Evolutionary conservation across 2,888 invertebrate genomes (phyloP), one percentile per base, ranked within the genome.

Genomic region (Torymus texanus): DNA sequence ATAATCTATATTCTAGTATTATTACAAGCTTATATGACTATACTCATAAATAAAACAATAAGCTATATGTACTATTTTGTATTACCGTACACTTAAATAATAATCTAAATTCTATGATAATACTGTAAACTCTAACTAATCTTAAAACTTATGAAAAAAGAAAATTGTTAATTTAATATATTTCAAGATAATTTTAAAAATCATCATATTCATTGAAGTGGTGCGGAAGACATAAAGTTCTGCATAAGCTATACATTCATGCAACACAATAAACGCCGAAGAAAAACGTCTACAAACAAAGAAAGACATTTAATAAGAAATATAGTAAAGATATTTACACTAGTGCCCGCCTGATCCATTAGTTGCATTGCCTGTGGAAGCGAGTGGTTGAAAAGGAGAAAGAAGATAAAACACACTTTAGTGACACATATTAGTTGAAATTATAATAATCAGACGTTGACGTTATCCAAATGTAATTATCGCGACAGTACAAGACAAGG

Each of bases 341-440:
- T 94, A 92, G 94, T 93, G 93, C 96, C 95, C 92, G 94, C 94
- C 93, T 95, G 94, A 93, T 95, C 96, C 96, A 96, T 95, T 91
- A 95, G 95, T 94, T 95, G 96, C 96, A 96, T 95, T 92, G 96
- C 96, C 96, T 96, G 94, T 92, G 91, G 79, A 85, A 85, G 76
- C 75, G 56, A 66, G 66, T 71, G 62, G 71, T 14, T 53, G 68
- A 50, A 80, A 70, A 75, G 41, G 62, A 78, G 53, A 73, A 18
- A 82, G 61, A 63, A 73, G 51, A 75, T 70, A 67, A 75, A 75
- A 70, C 70, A 62, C 29, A 78, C 63, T 81, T 41, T 81, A 78
- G 63, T 75, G 61, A 71, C 61, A 68, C 24, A 55, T 24, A 66
- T 61, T 76, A 2, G 24, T 59, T 50, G 16, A 11, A 11, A 70